Evolutionary conservation across 2,888 invertebrate genomes (phyloP), one percentile per base, ranked within the genome.

Genomic region (Drosophila infuscata): DNA sequence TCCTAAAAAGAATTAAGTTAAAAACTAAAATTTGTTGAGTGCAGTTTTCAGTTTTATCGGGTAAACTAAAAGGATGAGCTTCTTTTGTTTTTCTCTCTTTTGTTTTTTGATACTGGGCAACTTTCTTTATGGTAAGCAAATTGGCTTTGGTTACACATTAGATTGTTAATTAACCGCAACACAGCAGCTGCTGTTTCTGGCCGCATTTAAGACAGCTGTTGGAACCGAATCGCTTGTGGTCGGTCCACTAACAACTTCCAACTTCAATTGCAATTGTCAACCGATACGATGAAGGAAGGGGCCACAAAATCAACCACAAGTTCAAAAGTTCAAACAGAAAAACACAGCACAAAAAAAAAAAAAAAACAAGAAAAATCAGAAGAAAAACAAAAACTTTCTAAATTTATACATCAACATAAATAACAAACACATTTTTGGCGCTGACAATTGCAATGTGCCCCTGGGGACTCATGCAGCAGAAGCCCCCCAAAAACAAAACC

Each of bases 361-460:
- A 25, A 58, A 51, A 29, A 29, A 32, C 30, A n/a, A 32, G 12
- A 25, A 36, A 25, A 52, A 38, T n/a, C 41, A 41, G 12, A 59
- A 52, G 4, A 53, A 58, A 59, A 59, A 65, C 57, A 69, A 51
- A 66, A 75, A 86, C 87, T 87, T 87, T 85, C 87, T 84, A 87
- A 87, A 83, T 74, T 83, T 83, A 81, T 82, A 75, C 82, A 72
- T 74, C 74, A 74, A 74, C 81, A 78, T 82, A 80, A 82, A 82
- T 81, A 81, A 77, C 70, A 52, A 72, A 77, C 69, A 79, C 79
- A 81, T 76, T 57, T 57, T 76, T 74, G 74, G 68, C 71, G 72
- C 75, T 90, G 82, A 89, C 83, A 81, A 81, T 75, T 73, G 79
- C 79, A 87, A 83, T 79, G 84, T 84, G 70, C 72, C 75, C 84